Conservation (phyloP, 2,888 invertebrate genomes). For the Priocnemis perturbator region DNA sequence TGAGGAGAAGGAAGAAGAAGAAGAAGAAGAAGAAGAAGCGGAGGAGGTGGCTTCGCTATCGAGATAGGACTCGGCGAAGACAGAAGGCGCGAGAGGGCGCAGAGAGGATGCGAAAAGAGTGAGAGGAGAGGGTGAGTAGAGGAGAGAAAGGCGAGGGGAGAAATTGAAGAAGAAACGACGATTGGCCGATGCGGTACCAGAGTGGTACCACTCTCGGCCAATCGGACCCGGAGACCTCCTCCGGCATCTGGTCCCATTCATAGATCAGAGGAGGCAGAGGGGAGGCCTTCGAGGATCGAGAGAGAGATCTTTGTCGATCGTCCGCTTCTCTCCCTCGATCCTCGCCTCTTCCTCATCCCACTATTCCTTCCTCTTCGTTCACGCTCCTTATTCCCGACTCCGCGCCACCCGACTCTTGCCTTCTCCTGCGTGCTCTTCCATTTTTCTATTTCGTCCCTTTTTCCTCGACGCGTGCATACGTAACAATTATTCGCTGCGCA, state of each 20-base stretch:
- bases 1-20: conserved; percentile 10
- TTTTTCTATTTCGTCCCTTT: background rate
- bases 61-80: conserved; percentile 31
- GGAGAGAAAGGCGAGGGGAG: conserved; percentile 34
- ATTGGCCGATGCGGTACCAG: conserved; percentile 61
- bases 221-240: conserved; percentile 65
- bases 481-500: too few relatives aligned
- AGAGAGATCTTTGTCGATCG: conserved; percentile 61
- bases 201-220: conserved; percentile 64
- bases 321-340: conserved; percentile 12
- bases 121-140: conserved; percentile 21
- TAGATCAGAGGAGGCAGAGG: conserved; percentile 56
- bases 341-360: conserved; percentile 27
- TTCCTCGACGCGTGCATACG: background rate
- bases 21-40: conserved; percentile 11
- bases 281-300: conserved; percentile 52
- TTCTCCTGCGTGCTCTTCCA: too few relatives aligned
- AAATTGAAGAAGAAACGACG: conserved; percentile 61
- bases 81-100: conserved; percentile 2
- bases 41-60: conserved; percentile 46
- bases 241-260: conserved; percentile 62
- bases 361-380: background rate
- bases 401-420: too few relatives aligned
- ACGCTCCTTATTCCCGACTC: too few relatives aligned
- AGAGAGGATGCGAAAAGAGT: conserved; percentile 6